Base-by-base conservation (phyloP, 2,797 vertebrate species). In the Acrossocheilus fasciatus region DNA sequence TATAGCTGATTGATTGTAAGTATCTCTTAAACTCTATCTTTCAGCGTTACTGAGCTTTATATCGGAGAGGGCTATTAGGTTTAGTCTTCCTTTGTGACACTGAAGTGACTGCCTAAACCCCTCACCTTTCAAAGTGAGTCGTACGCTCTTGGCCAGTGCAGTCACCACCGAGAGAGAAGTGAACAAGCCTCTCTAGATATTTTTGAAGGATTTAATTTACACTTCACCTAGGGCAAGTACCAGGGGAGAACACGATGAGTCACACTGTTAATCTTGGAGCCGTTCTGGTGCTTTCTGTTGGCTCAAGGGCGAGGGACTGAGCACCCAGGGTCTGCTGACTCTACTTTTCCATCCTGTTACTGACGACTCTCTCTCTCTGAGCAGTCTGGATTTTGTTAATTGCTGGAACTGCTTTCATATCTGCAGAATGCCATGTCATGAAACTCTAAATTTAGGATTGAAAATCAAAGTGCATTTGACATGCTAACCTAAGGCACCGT, bases 231-330 rank as follows among this genome's bases (percentile, higher is more conserved):
- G 77, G 86, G 77, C 77, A 68, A 64, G 70, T 54, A 34, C 81
- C 54, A 82, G 23, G 45, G 70, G 87, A 88, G 64, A 78, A 73
- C 86, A 86, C 7, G 41, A 41, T 89, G 89, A 90, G 83, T 89
- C 87, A 89, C 86, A 72, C 45, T 87, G 73, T 90, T 90, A 86
- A 85, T 90, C 77, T 87, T 89, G 88, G 89, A 88, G 70, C 62
- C n/a, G 36, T 81, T 85, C 69, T 79, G 70, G 26, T 76, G 52
- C 54, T 76, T 81, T 88, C 80, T 87, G 10, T 72, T 64, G 52
- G 78, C 77, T 81, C 12, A 72, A 64, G 84, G 68, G 66, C 20
- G 7, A 64, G 72, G 57, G 62, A 68, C 66, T 34, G 54, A 84
- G 73, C 72, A 74, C 84, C 81, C 75, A 79, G 52, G 82, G 84